Conservation (phyloP, 2,797 vertebrate species). For the Acomys russatus region DNA sequence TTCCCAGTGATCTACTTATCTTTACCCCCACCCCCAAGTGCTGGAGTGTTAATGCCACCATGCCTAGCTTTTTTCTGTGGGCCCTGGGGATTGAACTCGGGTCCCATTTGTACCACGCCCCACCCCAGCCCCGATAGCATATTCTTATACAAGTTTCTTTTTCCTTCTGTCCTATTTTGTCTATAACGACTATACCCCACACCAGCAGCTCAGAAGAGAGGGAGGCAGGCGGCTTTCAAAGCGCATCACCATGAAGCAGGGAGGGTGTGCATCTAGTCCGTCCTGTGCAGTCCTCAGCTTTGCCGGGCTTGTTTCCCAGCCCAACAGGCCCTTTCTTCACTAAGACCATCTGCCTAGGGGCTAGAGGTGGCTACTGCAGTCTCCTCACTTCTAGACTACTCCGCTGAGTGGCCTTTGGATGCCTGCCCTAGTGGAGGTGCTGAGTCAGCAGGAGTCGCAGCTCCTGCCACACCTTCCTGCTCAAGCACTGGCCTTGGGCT, state of each 20-base stretch:
- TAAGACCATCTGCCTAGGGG: not conserved
- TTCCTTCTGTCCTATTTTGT: not conserved
- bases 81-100: not conserved
- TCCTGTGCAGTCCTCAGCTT: too few species aligned
- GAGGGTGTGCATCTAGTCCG: not conserved
- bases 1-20: not conserved
- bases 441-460: not conserved
- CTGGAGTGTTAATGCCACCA: too few species aligned
- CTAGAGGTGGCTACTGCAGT: not conserved
- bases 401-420: not conserved
- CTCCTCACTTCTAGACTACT: not conserved
- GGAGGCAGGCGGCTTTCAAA: not conserved
- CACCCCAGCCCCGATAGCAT: not conserved
- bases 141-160: not conserved
- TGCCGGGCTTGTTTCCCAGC: not conserved
- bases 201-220: not conserved
- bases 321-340: not conserved
- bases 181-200: not conserved
- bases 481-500: not conserved
- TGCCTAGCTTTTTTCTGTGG: not conserved
- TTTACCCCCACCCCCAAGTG: too few species aligned
- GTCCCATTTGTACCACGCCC: not conserved
- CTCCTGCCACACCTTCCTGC: not conserved
- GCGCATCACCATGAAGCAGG: too few species aligned
- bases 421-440: not conserved